Percentiles rank a stretch among this genome's conserved stretches.
Evolutionary conservation across 2,113 vertebrate species (phyloP).

Genomic region (Nymphicus hollandicus): DNA sequence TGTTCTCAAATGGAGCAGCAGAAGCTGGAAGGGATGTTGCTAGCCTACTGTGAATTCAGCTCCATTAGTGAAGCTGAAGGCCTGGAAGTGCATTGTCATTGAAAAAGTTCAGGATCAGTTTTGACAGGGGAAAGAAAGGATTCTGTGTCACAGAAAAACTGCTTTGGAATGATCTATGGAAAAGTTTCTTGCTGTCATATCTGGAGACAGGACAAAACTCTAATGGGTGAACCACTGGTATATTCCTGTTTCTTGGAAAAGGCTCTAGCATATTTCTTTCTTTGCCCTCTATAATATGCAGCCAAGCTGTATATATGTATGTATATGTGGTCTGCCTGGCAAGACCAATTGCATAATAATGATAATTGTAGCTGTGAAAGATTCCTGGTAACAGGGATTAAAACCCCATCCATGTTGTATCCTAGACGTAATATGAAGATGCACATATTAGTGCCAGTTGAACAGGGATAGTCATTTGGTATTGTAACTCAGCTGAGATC

Average conservation of each 20-base stretch:
- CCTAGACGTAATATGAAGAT: neutral
- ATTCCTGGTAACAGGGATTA: neutral
- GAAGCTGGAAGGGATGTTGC: neutral
- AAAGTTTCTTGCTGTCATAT: fast-evolving
- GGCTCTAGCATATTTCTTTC: neutral
- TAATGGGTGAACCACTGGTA: neutral
- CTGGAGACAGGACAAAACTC: neutral
- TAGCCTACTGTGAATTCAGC: neutral
- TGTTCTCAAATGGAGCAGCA: neutral
- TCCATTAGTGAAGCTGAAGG: neutral
- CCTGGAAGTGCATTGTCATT: neutral
- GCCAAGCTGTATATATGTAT: neutral
- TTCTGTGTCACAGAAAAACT: neutral
- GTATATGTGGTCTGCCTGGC: neutral
- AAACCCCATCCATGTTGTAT: neutral
- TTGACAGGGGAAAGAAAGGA: neutral
- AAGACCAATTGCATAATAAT: neutral
- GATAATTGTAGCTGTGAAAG: neutral
- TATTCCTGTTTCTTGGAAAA: neutral
- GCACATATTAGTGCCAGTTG: neutral
- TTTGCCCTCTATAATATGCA: neutral
- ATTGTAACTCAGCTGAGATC: neutral
- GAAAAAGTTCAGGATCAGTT: neutral
- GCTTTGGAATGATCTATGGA: neutral
- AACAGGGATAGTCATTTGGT: neutral